Evolutionary conservation across 35 echinoderm and acorn worm species (phyloP).

Genomic region (Stichopus chloronotus): DNA sequence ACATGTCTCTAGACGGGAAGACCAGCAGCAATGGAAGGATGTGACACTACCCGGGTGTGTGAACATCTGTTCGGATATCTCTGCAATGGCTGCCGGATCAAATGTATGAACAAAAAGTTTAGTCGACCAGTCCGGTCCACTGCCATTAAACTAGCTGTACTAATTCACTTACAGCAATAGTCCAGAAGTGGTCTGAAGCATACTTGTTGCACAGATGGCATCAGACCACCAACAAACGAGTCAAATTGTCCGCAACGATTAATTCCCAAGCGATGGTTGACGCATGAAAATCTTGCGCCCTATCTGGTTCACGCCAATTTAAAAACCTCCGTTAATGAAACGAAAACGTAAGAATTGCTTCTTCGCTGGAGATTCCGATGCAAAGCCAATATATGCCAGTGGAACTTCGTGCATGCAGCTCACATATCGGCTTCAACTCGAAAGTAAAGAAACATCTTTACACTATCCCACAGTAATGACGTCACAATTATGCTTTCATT

Average conservation of each 20-base stretch:
- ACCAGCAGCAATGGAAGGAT: neutral
- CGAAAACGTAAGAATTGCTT: neutral
- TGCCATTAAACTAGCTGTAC: neutral
- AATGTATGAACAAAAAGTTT: slow-evolving; percentile 18
- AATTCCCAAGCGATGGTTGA: neutral
- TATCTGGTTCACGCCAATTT: slow-evolving; percentile 1
- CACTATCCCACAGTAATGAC: slow-evolving; percentile 29
- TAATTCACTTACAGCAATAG: neutral
- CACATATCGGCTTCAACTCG: slow-evolving; percentile 27
- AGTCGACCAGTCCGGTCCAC: neutral
- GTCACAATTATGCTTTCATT: neutral
- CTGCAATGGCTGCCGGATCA: neutral
- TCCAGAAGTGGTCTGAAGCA: neutral
- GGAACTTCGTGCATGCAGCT: slow-evolving; percentile 15
- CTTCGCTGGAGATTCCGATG: neutral
- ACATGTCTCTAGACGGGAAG: neutral
- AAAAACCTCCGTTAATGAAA: slow-evolving; percentile 21
- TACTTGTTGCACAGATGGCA: neutral
- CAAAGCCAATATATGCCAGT: neutral
- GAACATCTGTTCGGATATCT: slow-evolving; percentile 23
- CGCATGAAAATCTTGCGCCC: neutral
- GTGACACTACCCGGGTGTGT: slow-evolving; percentile 12
- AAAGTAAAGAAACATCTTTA: slow-evolving; percentile 29
- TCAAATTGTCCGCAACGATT: neutral
- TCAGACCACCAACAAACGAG: neutral